These are phyloP conservation scores for Tragelaphus imberbis DNA, from an alignment of 2,113 vertebrate genomes.

Conservation along the genomic window DNA sequence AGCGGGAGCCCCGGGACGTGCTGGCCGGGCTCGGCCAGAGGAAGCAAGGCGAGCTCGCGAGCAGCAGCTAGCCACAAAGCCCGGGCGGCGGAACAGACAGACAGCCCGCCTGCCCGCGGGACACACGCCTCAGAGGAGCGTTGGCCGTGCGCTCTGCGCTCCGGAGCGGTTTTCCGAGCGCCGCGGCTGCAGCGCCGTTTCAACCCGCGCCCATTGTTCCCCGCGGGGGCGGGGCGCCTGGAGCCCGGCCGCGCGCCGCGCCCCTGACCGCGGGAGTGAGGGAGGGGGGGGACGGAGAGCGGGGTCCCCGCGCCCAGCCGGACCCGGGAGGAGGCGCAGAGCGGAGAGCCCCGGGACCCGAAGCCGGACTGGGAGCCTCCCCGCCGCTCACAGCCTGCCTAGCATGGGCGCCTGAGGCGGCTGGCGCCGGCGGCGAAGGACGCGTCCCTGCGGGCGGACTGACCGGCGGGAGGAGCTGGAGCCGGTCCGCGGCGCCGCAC, in stretches of 20 bases:
- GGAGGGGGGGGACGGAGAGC: not conserved
- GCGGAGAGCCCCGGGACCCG: not conserved
- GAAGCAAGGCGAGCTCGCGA: not conserved
- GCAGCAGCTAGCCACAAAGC: not conserved
- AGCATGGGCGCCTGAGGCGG: conserved; percentile 63
- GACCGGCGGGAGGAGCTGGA: conserved; percentile 44
- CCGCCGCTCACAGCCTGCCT: conserved; percentile 32
- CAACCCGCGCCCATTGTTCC: conserved; percentile 71
- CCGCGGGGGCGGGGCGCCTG: conserved; percentile 70
- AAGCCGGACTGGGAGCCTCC: conserved; percentile 69
- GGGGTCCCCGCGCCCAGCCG: conserved; percentile 42
- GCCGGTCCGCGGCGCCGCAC: not conserved
- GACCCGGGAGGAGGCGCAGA: conserved; percentile 42
- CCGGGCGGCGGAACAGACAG: not conserved
- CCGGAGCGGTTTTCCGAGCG: conserved; percentile 20
- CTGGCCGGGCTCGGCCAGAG: not conserved
- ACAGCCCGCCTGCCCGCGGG: not conserved
- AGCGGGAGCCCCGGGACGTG: conserved; percentile 14
- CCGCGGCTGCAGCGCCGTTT: not conserved
- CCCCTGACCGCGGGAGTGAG: conserved; percentile 51
- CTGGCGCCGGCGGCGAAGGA: conserved; percentile 38
- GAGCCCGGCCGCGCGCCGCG: conserved; percentile 66
- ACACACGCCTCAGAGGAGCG: not conserved
- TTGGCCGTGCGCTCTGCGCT: conserved; percentile 46
- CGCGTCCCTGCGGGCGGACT: conserved; percentile 46